A percentile compares a stretch with the other conserved stretches of the same genome.
phyloP scores from a whole-genome alignment of 2,888 invertebrate species.

The Enchytraeus crypticus region DNA sequence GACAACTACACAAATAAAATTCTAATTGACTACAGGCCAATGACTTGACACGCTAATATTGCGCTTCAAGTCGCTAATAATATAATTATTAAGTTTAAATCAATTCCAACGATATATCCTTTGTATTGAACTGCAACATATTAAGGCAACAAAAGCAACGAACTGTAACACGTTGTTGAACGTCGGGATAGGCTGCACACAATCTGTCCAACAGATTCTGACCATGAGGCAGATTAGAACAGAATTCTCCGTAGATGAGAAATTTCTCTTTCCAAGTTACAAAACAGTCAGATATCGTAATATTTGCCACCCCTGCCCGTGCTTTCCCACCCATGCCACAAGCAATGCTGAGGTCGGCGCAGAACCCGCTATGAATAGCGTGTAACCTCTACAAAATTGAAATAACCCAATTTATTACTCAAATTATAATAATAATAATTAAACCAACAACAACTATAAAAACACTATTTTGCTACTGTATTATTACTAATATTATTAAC shows the following conservation, averaged over 20 bases:
- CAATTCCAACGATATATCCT: too few species aligned
- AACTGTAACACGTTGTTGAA: neutral
- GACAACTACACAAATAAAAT: too few species aligned
- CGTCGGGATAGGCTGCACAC: conserved; percentile 10
- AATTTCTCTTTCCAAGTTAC: conserved; percentile 81
- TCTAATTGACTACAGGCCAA: too few species aligned
- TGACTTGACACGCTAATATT: too few species aligned
- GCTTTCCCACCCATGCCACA: conserved; percentile 19
- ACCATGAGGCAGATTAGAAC: conserved; percentile 83
- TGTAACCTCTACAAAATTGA: conserved; percentile 69
- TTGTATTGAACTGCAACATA: too few species aligned
- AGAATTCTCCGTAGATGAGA: conserved; percentile 88
- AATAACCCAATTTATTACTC: neutral
- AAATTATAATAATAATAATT: too few species aligned
- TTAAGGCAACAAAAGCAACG: too few species aligned
- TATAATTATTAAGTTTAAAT: too few species aligned
- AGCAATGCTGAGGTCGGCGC: conserved; percentile 65
- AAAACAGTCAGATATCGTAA: conserved; percentile 25
- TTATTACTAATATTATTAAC: too few species aligned
- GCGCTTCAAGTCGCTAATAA: too few species aligned
- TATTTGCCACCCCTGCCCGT: neutral
- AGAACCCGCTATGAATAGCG: conserved; percentile 75
- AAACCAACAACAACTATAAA: too few species aligned
- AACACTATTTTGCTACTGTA: too few species aligned
- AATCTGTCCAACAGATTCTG: conserved; percentile 66